Evolutionary conservation across 1,140 invertebrate genomes (phyloP), one percentile per base, ranked within the genome.

Genomic region (Cydia splendana): DNA sequence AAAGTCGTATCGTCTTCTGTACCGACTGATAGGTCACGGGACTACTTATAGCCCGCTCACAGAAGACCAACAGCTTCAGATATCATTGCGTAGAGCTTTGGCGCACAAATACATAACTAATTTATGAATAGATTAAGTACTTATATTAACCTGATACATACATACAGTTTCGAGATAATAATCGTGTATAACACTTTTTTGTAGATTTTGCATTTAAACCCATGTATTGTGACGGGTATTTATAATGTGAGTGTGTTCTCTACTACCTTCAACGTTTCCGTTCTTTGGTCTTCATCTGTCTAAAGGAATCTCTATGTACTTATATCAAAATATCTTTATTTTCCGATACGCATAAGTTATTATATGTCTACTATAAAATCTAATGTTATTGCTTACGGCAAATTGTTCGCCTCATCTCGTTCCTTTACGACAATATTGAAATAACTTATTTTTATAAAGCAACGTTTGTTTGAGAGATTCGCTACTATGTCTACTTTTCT

Each of bases 151-250:
- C 67, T 87, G 85, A 88, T 87, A n/a, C n/a, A n/a, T n/a, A n/a
- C 85, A 85, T 88, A 90, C 84, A 79, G 85, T 91, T 86, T 91
- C 88, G 84, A 85, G 83, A 88, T 87, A 88, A 88, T 91, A 91
- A 90, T 91, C 90, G 87, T 91, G 80, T 92, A 90, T 90, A 88
- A 88, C 87, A 85, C 81, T 81, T 86, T 89, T 91, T 90, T 86
- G 91, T 93, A 93, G 91, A 85, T 88, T 90, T 92, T 89, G 86
- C 89, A 90, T 92, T 88, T 92, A 91, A 91, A 87, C 84, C 85
- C 88, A 91, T 90, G 88, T 93, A 91, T 91, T 89, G 87, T 93
- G 91, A 89, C 83, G 84, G 84, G 85, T 92, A 90, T 86, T 84
- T 85, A 88, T 88, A 85, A 87, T 78, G 88, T 91, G 87, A 87